Evolutionary conservation across 2,888 invertebrate genomes (phyloP).

Genomic region (Tethea ocularis): DNA sequence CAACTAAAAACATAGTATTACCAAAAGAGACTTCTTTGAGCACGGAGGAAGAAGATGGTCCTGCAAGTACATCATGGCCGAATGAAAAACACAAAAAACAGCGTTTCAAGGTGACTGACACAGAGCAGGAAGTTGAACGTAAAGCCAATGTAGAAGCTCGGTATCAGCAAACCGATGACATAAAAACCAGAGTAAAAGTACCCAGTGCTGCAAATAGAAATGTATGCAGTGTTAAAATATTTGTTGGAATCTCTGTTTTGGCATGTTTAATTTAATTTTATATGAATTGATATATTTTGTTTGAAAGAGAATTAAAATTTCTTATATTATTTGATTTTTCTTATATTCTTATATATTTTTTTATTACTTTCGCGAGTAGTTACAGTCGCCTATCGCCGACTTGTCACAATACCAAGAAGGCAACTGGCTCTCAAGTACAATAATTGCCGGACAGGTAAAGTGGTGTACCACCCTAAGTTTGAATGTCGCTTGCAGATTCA

Average conservation of each 20-base stretch:
- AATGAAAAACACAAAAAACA: constrained; percentile 4
- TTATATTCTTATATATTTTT: not conserved
- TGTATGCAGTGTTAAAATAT: constrained; percentile 32
- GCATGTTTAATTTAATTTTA: constrained; percentile 41
- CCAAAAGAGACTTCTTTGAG: not conserved
- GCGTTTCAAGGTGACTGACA: not conserved
- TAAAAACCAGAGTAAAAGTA: constrained; percentile 11
- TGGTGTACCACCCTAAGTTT: too few species aligned
- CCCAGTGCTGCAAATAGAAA: constrained; percentile 30
- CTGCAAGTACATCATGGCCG: not conserved
- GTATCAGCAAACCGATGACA: constrained; percentile 20
- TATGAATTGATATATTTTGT: constrained; percentile 26
- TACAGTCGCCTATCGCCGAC: too few species aligned
- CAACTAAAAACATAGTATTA: not conserved
- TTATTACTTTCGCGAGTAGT: too few species aligned
- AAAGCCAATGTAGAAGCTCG: constrained; percentile 46
- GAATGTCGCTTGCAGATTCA: too few species aligned
- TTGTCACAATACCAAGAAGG: too few species aligned
- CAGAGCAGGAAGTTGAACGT: constrained; percentile 19
- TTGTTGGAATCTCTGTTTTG: constrained; percentile 42
- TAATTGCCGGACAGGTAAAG: too few species aligned
- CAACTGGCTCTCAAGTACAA: too few species aligned
- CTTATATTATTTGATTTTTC: constrained; percentile 16
- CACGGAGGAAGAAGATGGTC: constrained; percentile 21
- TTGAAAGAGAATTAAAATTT: constrained; percentile 22